A percentile compares a stretch with the other conserved stretches of the same genome.
Conservation (phyloP, 1,140 invertebrate genomes). For the Condylostylus longicornis region DNA sequence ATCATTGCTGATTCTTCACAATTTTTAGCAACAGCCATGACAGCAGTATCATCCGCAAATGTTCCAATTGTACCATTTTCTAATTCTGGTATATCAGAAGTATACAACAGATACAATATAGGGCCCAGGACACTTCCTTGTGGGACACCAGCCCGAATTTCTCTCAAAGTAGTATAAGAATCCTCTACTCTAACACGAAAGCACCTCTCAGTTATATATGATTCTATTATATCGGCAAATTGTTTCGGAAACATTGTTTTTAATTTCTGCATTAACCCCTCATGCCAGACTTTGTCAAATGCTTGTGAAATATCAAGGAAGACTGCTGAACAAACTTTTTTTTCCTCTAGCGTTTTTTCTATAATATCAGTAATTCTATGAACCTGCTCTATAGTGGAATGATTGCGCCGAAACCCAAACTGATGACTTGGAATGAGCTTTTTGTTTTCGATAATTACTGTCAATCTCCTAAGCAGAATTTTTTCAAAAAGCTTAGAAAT, state of each 20-base stretch:
- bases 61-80: constrained; percentile 5
- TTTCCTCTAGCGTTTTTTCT: constrained; percentile 10
- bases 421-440: constrained; percentile 19
- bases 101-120: constrained; percentile 15
- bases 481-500: constrained; percentile 25
- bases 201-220: constrained; percentile 10
- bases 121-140: constrained; percentile 22
- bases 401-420: constrained; percentile 25
- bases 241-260: constrained; percentile 8
- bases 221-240: constrained; percentile 10
- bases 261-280: constrained; percentile 21
- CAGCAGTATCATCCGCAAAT: constrained; percentile 20
- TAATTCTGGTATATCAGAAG: constrained; percentile 14
- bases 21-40: not conserved
- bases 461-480: constrained; percentile 12
- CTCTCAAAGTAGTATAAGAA: constrained; percentile 5
- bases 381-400: constrained; percentile 25
- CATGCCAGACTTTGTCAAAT: constrained; percentile 23
- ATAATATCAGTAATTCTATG: constrained; percentile 22
- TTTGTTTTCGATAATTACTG: constrained; percentile 8
- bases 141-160: constrained; percentile 16
- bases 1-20: constrained; percentile 4
- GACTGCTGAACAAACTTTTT: constrained; percentile 13
- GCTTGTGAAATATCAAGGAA: constrained; percentile 25
- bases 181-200: constrained; percentile 10